Base-by-base conservation (phyloP, 2,113 vertebrate species). In the Albula goreensis region DNA sequence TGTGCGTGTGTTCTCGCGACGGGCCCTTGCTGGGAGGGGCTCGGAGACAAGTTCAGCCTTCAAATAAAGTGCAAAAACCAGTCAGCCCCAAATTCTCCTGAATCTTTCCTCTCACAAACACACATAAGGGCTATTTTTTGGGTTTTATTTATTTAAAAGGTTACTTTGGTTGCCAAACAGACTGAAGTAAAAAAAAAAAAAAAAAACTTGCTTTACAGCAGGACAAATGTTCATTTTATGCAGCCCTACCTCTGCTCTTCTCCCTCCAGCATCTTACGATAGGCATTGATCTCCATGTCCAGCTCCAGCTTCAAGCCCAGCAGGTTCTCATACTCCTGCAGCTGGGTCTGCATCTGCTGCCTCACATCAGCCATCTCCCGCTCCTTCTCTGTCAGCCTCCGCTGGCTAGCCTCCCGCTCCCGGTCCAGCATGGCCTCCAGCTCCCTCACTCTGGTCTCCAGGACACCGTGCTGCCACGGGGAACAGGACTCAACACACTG, bases 211-310 rank as follows among this genome's bases (percentile, higher is more conserved):
- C 31, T 41, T 41, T 41, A 41, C 0, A 41, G 31, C 11, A 60
- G 60, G 60, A 66, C 60, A 66, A 19, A 22, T 22, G 60, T 22
- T 7, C 15, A 22, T 19, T 3, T 15, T 19, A 66, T 5, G 17
- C 17, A 4, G 7, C 52, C 83, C 66, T 92, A 97, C 97, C 97
- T 95, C 86, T 96, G 90, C 87, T 98, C 97, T 89, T 98, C 97
- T 85, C 95, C 96, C 91, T 98, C 97, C 93, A 98, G 89, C 96
- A 98, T 96, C 89, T 96, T 96, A 84, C 96, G 94, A 89, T 97
- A 97, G 0, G 96, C 93, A 85, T 90, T 96, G 90, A 97, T 97
- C 92, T 97, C 97, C 94, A 97, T 91, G 86, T 98, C 96, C 83
- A 98, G 91, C 41, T 96, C 95, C n/a, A 98, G 88, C 88, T 97